Evolutionary conservation across 1,140 invertebrate genomes (phyloP).

Genomic region (Brachystomella parvula): DNA sequence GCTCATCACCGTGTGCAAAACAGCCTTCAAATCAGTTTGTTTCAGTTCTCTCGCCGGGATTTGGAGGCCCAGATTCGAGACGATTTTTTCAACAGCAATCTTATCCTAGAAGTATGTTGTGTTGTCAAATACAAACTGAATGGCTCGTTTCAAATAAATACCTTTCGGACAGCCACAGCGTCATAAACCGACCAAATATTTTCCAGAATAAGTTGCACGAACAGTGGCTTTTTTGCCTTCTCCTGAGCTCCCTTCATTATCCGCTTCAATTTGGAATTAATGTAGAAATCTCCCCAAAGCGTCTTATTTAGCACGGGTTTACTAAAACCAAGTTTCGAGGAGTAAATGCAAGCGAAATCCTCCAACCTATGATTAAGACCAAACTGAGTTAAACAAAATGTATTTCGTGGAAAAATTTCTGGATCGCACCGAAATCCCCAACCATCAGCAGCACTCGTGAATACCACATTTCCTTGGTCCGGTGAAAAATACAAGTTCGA

Average conservation of each 20-base stretch:
- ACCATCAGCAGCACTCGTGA: slow-evolving; percentile 90
- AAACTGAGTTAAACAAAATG: slow-evolving; percentile 16
- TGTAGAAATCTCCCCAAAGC: slow-evolving; percentile 93
- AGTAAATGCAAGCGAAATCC: slow-evolving; percentile 81
- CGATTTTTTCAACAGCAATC: slow-evolving; percentile 68
- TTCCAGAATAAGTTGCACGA: slow-evolving; percentile 90
- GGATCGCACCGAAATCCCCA: slow-evolving; percentile 79
- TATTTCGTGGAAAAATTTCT: background rate
- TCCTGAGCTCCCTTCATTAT: slow-evolving; percentile 85
- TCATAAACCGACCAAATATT: slow-evolving; percentile 91
- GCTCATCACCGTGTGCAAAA: slow-evolving; percentile 70
- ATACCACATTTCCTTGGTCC: slow-evolving; percentile 88
- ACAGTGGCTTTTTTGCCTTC: slow-evolving; percentile 91
- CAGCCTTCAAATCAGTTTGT: slow-evolving; percentile 65
- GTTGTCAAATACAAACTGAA: slow-evolving; percentile 28
- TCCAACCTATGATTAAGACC: slow-evolving; percentile 47
- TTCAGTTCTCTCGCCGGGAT: slow-evolving; percentile 66
- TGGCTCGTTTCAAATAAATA: slow-evolving; percentile 31
- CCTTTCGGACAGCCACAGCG: slow-evolving; percentile 60
- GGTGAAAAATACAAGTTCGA: slow-evolving; percentile 85
- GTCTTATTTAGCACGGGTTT: slow-evolving; percentile 59
- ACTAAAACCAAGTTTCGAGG: slow-evolving; percentile 65
- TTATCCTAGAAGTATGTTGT: slow-evolving; percentile 56
- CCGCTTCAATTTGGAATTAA: slow-evolving; percentile 76
- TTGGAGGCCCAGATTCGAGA: slow-evolving; percentile 71